Evolutionary conservation across 2,113 vertebrate genomes (phyloP), one percentile per base, ranked within the genome.

Genomic region (Taurulus bubalis): DNA sequence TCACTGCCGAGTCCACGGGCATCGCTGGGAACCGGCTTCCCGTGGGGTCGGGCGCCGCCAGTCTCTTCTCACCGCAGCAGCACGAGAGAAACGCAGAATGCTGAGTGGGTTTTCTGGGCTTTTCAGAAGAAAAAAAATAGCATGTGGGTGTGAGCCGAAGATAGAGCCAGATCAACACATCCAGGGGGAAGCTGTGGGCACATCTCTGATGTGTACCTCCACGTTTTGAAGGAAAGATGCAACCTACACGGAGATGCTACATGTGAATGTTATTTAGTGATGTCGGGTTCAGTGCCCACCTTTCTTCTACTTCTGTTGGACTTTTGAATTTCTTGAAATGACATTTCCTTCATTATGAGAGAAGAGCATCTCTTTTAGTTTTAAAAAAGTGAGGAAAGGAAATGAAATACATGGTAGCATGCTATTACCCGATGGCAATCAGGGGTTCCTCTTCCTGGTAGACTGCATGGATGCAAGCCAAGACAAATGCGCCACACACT

Each of bases 21-120:
- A 63, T 42, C 4, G 71, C 53, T 40, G 68, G 34, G 80, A 79
- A 82, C 59, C n/a, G 16, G 47, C 67, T 10, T 84, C 84, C 73
- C 42, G 26, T 28, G 77, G 74, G 77, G 75, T 82, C 49, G 14
- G 47, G 10, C 40, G 2, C 58, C 0, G 55, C 2, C 34, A 79
- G 51, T 69, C 64, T 87, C 75, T 65, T 82, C 82, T 82, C 63
- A 24, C n/a, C n/a, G n/a, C 72, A 63, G 51, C 55, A 1, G 47
- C 73, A 71, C 16, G n/a, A 53, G 73, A 90, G 78, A 77, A 85
- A 79, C 56, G 45, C 22, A 59, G 69, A 72, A 70, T 16, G 73
- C 73, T 66, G 89, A 90, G 84, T 83, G 85, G 77, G 85, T 90
- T 80, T 83, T 68, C 60, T 63, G 2, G 4, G 30, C 78, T 75